These are phyloP conservation scores for Pristionchus maxplancki DNA, from an alignment of 2,888 invertebrate species.

Conservation along the genomic window DNA sequence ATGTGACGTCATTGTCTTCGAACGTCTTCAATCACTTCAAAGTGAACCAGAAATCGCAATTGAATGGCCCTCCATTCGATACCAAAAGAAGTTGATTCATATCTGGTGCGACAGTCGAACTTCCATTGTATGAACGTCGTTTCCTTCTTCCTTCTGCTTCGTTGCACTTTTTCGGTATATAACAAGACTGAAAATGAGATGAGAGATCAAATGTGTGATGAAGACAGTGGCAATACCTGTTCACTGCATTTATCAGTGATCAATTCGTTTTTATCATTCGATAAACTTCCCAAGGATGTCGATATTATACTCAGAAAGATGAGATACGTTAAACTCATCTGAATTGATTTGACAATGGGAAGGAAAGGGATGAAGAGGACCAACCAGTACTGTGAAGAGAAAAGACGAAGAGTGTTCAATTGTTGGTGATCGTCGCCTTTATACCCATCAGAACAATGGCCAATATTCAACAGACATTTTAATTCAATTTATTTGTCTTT, in stretches of 20 bases:
- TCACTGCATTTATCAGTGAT: neutral
- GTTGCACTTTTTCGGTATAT: neutral
- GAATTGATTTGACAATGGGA: neutral
- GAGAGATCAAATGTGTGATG: neutral
- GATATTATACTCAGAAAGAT: neutral
- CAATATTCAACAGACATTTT: neutral
- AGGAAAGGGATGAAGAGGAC: neutral
- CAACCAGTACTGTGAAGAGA: neutral
- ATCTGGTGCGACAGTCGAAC: no score
- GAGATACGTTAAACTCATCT: neutral
- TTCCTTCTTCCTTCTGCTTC: no score
- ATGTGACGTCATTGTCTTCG: neutral
- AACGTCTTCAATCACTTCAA: neutral
- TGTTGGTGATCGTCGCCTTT: neutral
- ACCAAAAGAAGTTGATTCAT: neutral
- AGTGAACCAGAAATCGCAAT: slow-evolving; percentile 12
- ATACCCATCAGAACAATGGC: neutral
- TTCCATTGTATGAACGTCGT: no score
- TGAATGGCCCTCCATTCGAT: neutral
- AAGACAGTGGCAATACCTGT: neutral
- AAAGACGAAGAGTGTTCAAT: neutral
- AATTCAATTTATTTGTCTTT: neutral
- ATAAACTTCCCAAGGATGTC: no score
- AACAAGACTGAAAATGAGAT: neutral
- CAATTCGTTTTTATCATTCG: neutral